Conservation (phyloP, 2,113 vertebrate species). For the Hyla sarda region DNA sequence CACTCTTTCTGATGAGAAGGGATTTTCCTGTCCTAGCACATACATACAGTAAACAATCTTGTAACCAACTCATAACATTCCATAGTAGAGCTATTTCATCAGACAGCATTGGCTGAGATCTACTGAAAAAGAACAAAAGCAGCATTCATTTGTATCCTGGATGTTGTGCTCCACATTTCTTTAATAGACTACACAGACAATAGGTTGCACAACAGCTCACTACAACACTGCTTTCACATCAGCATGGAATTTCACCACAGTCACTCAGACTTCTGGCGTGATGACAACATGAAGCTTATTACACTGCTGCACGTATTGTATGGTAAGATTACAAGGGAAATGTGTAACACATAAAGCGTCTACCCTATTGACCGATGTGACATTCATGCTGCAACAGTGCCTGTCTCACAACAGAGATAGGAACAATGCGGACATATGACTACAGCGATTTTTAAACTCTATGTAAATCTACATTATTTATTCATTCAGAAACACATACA, state of each 20-base stretch:
- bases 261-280: background rate
- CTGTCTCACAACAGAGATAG: background rate
- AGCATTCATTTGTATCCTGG: constrained; percentile 33
- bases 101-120: background rate
- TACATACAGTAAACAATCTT: constrained; percentile 39
- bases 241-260: background rate
- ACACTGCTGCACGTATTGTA: background rate
- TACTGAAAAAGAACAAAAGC: constrained; percentile 43
- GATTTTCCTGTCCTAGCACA: constrained; percentile 11
- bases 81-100: constrained; percentile 58
- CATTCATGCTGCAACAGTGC: background rate
- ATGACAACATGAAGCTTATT: background rate
- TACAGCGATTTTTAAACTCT: no score
- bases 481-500: background rate
- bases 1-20: constrained; percentile 18
- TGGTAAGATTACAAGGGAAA: background rate
- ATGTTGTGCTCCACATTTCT: background rate
- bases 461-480: background rate
- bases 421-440: no score
- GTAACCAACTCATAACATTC: constrained; percentile 58
- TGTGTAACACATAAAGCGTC: background rate
- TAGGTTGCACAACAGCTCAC: background rate
- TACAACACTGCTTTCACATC: background rate
- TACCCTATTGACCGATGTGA: background rate
- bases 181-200: constrained; percentile 21